These are phyloP conservation scores for Gallinago stenura DNA, from an alignment of 2,797 vertebrate genomes.

Conservation along the genomic window DNA sequence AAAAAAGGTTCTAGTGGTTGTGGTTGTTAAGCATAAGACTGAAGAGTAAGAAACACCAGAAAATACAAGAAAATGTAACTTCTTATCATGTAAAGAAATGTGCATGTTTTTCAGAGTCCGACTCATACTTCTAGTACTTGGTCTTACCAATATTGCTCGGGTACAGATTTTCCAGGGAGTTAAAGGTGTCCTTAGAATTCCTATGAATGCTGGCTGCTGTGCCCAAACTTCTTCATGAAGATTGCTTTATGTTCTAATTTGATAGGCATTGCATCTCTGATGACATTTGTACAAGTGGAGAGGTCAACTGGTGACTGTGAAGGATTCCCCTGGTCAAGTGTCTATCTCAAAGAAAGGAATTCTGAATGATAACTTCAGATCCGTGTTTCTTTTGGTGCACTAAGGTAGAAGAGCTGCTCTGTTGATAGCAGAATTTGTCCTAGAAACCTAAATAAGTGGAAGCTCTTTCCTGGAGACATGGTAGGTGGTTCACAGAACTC, in stretches of 20 bases:
- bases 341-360: neutral
- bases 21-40: neutral
- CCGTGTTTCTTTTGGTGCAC: neutral
- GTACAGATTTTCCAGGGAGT: neutral
- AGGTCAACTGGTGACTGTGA: neutral
- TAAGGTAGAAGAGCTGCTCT: neutral
- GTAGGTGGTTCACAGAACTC: neutral
- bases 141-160: neutral
- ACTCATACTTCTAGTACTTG: neutral
- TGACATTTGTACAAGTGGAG: neutral
- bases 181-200: neutral
- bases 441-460: neutral
- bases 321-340: neutral
- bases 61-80: neutral
- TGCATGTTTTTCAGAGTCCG: neutral
- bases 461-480: neutral
- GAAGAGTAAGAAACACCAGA: neutral
- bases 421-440: neutral
- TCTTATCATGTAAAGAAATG: neutral
- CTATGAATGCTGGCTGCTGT: neutral
- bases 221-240: neutral
- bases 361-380: neutral
- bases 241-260: neutral
- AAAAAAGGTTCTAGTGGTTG: neutral
- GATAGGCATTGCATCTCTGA: neutral